These are phyloP conservation scores for Mobula hypostoma DNA, from an alignment of 2,113 vertebrate genomes.

Conservation along the genomic window DNA sequence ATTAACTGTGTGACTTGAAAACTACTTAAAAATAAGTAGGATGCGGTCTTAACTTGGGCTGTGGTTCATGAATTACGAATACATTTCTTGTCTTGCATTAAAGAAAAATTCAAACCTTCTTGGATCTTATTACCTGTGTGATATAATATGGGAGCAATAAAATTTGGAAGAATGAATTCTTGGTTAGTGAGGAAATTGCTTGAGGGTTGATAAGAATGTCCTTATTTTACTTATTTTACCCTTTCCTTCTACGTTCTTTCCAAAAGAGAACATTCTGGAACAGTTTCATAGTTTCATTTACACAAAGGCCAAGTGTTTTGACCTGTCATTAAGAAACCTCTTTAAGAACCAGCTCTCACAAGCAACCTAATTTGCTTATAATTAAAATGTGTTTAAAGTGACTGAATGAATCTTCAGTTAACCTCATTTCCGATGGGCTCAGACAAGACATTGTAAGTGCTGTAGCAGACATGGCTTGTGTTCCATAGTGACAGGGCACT, in stretches of 20 bases:
- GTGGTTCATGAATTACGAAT: neutral
- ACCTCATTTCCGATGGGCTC: neutral
- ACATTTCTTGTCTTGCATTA: neutral
- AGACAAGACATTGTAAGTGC: neutral
- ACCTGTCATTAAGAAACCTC: neutral
- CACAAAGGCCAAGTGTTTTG: constrained; percentile 24
- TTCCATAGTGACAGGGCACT: neutral
- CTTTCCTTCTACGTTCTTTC: neutral
- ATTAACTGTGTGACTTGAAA: neutral
- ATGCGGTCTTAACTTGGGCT: neutral
- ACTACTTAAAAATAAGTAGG: constrained; percentile 5
- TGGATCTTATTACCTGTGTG: neutral
- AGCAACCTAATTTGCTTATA: neutral
- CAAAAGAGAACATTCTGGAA: neutral
- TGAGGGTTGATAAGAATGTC: neutral
- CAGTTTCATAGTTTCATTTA: constrained; percentile 9
- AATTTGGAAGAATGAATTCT: neutral
- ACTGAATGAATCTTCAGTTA: neutral
- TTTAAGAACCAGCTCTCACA: neutral
- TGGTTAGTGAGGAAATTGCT: neutral
- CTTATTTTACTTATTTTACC: neutral
- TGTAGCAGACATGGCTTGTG: neutral
- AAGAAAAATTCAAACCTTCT: neutral
- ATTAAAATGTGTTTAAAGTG: neutral
- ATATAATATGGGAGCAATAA: constrained; percentile 7